Evolutionary conservation across 2,888 invertebrate species (phyloP), one percentile per base, ranked within the genome.

Genomic region (Proisotoma minuta): DNA sequence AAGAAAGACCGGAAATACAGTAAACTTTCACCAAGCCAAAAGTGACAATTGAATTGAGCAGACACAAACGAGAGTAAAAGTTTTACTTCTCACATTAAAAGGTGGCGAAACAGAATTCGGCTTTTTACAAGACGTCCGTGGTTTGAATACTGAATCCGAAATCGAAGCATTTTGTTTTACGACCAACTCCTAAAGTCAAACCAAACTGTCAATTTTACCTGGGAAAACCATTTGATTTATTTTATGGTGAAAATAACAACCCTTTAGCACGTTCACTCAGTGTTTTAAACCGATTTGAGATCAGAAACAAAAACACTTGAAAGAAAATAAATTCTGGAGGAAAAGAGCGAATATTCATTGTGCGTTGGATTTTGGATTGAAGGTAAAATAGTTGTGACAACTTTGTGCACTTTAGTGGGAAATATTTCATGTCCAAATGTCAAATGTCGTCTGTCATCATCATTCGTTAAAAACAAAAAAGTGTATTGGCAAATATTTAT

Each of bases 151-250:
- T 20, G 40, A 54, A 54, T 34, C 54, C 3, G 40, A 28, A 26
- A 23, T 54, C 29, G 15, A 22, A 27, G 39, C 40, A n/a, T 39
- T 54, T 54, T 54, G 39, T 39, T 34, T 39, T 26, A 23, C 24
- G 39, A 27, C 4, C 39, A 54, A 54, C 29, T 39, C 34, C 22
- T 54, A 23, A 39, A 56, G 43, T 10, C 22, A 15, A n/a, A 43
- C 22, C n/a, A n/a, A 54, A 60, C 53, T 54, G 53, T 60, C 60
- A 60, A 54, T 60, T 48, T 54, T 29, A 27, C 54, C 29, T 18
- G 47, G 53, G 51, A 48, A 43, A 52, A 29, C 59, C 43, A 59
- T 43, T 54, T 54, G 54, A 54, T 54, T 54, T 54, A 54, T 39
- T 12, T 39, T 34, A 34, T 34, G 15, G 34, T 10, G 34, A 34